Evolutionary conservation across 2,797 vertebrate species (phyloP), one percentile per base, ranked within the genome.

Genomic region (Otolemur crassicaudatus): DNA sequence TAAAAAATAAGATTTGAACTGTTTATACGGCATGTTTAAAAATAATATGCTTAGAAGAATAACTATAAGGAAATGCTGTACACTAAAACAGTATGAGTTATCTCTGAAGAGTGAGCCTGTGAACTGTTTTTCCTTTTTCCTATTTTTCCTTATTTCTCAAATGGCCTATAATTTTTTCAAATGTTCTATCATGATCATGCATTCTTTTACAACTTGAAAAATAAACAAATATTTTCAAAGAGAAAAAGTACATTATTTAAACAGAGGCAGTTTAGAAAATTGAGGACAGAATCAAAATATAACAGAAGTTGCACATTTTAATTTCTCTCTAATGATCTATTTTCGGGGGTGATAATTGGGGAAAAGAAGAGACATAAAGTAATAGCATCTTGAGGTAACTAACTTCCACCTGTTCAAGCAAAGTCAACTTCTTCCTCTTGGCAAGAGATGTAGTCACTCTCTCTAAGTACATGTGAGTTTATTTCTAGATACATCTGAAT

Each of bases 201-300:
- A 63, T 90, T 90, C 12, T 49, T 84, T 94, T 80, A 75, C 69
- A 61, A 83, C 69, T 10, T 91, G n/a, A 84, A 94, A 94, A 96
- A 80, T 80, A 94, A 86, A 82, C 22, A 90, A 83, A 84, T 93
- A 61, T 75, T 60, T 80, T n/a, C 58, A 90, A 70, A 65, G 0
- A 29, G 12, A 13, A 90, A 80, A 87, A n/a, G 10, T 69, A 1
- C 53, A 40, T 86, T 76, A 88, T 34, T 70, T 77, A 73, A 25
- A 79, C 16, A 91, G 87, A 94, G 40, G 27, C 22, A 70, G 9
- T 29, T 96, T 58, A 77, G 56, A 13, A 95, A 91, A 91, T 60
- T 75, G 20, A 60, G 14, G n/a, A 67, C 7, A 95, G 2, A 73
- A 40, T 70, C 19, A 92, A 81, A 94, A 94, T 88, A 79, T 70